phyloP scores from a whole-genome alignment of 2,888 invertebrate species.

The Heteromurus nitidus region DNA sequence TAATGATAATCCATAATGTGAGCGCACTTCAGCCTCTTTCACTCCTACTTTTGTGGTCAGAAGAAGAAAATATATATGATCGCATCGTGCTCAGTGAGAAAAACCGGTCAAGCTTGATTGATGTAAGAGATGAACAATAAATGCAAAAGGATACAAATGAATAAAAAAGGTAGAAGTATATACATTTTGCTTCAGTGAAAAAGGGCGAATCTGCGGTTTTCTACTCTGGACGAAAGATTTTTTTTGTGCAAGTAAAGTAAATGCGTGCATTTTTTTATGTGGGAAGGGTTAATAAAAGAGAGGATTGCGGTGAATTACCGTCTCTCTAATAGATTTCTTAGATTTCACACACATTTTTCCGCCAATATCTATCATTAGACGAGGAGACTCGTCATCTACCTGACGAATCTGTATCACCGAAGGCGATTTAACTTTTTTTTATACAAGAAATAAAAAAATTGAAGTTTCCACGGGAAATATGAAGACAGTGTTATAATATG shows the following conservation, averaged over 20 bases:
- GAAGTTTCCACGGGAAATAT: too few relatives aligned
- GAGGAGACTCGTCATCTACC: too few relatives aligned
- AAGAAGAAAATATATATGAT: neutral
- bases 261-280: neutral
- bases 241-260: neutral
- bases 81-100: neutral
- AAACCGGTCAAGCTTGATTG: conserved; percentile 19
- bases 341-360: conserved; percentile 3
- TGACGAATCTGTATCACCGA: too few relatives aligned
- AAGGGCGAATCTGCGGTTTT: conserved; percentile 26
- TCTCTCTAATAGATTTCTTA: conserved; percentile 21
- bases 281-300: neutral
- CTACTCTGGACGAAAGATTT: neutral
- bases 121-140: neutral
- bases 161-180: too few relatives aligned
- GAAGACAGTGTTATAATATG: too few relatives aligned
- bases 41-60: conserved; percentile 3
- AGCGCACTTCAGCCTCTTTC: neutral
- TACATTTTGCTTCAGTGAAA: too few relatives aligned
- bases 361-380: too few relatives aligned
- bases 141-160: neutral
- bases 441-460: too few relatives aligned
- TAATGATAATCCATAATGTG: conserved; percentile 5
- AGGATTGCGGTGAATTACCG: neutral
- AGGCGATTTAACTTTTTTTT: too few relatives aligned